Base-by-base conservation (phyloP, 2,888 invertebrate species). In the Aradus depressus region DNA sequence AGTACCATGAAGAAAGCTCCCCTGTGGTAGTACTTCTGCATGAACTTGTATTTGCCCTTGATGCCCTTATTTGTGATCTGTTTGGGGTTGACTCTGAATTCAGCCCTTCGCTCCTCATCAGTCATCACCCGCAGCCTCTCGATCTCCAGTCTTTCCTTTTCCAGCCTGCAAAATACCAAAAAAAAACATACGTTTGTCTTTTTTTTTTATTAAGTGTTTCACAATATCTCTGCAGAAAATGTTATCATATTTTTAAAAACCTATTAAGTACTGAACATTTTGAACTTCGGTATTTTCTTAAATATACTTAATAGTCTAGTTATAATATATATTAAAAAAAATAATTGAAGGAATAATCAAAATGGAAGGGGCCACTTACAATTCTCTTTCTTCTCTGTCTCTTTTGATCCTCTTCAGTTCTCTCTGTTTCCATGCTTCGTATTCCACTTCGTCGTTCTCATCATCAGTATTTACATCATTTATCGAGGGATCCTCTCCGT, bases 11-110 rank as follows among this genome's bases (percentile, higher is more conserved):
- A 98, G 77, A 98, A 99, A 3, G 92, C 97, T 69, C 98, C 98
- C 65, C 98, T 83, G 75, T 99, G 98, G 68, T 93, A 99, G 69
- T 98, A 99, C 67, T 99, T 99, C 72, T 99, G 98, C 61, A 99
- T 72, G 72, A 97, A 99, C 70, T 97, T 97, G 75, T 98, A 98
- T 72, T 98, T 98, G 54, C 98, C 96, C 70, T 96, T 96, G 47
- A 81, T 77, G 0, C 90, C 83, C 67, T 96, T 93, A 71, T 99
- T 99, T 4, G 92, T 91, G 54, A 97, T 76, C 12, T 77, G 65
- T 69, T 93, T 95, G 0, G 97, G 97, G 72, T 97, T 96, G 50
- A 85, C 70, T 45, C 92, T 79, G 51, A 84, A 72, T 65, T 96
- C 96, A 51, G 85, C 79, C 14, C 92, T 75, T 5, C 98, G 76